These are phyloP conservation scores for Cepphus grylle DNA, from an alignment of 2,113 vertebrate species.

Conservation along the genomic window DNA sequence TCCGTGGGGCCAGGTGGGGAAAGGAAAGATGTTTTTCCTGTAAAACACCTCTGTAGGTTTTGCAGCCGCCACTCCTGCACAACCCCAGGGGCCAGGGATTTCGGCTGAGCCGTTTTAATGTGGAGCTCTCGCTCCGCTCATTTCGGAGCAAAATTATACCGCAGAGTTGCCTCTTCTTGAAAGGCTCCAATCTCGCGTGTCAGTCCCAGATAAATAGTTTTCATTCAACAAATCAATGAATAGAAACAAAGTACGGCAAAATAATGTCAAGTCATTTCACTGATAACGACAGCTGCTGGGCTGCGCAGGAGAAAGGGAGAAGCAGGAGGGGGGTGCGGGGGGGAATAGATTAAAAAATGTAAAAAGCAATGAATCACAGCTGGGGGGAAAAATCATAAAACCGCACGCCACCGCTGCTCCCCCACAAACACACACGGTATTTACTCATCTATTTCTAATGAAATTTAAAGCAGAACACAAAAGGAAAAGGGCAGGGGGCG, in stretches of 20 bases:
- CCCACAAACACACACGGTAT: neutral
- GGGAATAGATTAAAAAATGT: conserved; percentile 56
- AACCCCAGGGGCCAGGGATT: neutral
- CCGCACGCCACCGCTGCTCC: neutral
- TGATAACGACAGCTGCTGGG: conserved; percentile 59
- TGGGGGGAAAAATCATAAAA: conserved; percentile 25
- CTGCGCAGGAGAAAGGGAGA: neutral
- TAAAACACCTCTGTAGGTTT: neutral
- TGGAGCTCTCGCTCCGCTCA: neutral
- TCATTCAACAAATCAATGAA: conserved; percentile 66
- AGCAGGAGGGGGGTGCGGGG: neutral
- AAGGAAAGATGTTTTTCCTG: neutral
- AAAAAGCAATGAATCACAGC: conserved; percentile 51
- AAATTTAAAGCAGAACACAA: neutral
- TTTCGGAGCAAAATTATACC: conserved; percentile 18
- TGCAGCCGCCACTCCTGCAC: neutral
- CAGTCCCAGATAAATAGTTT: conserved; percentile 54
- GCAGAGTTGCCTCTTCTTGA: neutral
- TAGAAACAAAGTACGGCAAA: conserved; percentile 52
- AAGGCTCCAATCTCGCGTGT: neutral
- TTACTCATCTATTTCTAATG: neutral
- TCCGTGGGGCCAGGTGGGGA: neutral
- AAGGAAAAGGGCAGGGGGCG: neutral
- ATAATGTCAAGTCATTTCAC: conserved; percentile 44
- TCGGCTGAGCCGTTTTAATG: neutral